phyloP scores from a whole-genome alignment of 2,888 invertebrate species.

The Oscheius sp. region DNA sequence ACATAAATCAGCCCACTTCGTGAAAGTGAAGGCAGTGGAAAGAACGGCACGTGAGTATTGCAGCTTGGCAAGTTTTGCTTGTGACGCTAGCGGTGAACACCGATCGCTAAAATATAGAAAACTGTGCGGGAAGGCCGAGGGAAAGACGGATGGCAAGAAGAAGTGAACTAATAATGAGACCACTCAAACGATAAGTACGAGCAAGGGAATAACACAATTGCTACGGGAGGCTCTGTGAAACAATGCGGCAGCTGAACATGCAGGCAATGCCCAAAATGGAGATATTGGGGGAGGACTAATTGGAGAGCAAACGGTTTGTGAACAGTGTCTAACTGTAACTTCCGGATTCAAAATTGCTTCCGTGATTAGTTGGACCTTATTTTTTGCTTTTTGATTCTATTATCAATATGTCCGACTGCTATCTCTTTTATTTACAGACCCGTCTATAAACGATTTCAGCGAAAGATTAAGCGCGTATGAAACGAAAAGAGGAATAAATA shows the following conservation, averaged over 20 bases:
- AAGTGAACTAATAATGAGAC: not conserved
- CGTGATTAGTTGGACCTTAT: not conserved
- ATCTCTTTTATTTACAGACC: too few relatives aligned
- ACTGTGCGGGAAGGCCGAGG: too few relatives aligned
- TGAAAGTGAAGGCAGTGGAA: not conserved
- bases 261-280: not conserved
- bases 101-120: too few relatives aligned
- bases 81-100: conserved; percentile 14
- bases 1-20: too few relatives aligned
- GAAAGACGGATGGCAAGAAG: too few relatives aligned
- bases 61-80: conserved; percentile 24
- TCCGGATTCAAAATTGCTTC: too few relatives aligned
- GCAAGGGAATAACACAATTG: not conserved
- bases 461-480: too few relatives aligned
- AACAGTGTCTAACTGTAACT: not conserved
- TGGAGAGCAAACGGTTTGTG: too few relatives aligned
- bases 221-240: not conserved
- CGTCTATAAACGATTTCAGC: too few relatives aligned
- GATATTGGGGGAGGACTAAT: not conserved
- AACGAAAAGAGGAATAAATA: too few relatives aligned
- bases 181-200: not conserved
- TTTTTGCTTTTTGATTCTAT: too few relatives aligned
- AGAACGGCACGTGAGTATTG: conserved; percentile 3
- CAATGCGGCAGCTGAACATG: conserved; percentile 26
- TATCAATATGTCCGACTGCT: too few relatives aligned